Evolutionary conservation across 2,113 vertebrate species (phyloP).

Genomic region (Datnioides undecimradiatus): DNA sequence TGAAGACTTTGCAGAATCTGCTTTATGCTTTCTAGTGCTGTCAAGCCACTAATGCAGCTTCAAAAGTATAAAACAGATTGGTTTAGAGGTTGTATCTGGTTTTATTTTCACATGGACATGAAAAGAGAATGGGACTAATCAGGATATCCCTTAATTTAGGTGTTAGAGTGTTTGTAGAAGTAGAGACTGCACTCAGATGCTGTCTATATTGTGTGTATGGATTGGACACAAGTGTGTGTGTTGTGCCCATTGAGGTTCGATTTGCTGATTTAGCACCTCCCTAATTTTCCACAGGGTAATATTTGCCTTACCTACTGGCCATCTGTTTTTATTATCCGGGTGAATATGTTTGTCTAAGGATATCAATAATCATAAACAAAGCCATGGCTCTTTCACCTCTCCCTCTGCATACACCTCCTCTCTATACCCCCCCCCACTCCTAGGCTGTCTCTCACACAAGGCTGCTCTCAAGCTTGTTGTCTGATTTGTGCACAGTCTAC

Average conservation of each 20-base stretch:
- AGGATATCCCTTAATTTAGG: slow-evolving; percentile 21
- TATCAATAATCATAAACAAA: slow-evolving; percentile 99
- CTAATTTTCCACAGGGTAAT: slow-evolving; percentile 90
- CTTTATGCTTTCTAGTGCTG: slow-evolving; percentile 24
- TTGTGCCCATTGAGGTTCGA: slow-evolving; percentile 69
- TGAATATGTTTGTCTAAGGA: slow-evolving; percentile 97
- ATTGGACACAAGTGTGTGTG: slow-evolving; percentile 31
- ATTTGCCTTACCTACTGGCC: slow-evolving; percentile 91
- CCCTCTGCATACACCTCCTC: slow-evolving; percentile 75
- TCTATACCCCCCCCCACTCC: not conserved
- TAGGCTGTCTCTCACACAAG: slow-evolving; percentile 43
- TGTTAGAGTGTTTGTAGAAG: not conserved
- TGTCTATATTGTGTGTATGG: slow-evolving; percentile 47
- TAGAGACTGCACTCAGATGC: slow-evolving; percentile 4
- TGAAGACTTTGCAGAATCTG: slow-evolving; percentile 57
- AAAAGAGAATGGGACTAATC: slow-evolving; percentile 25
- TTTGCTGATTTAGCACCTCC: slow-evolving; percentile 91
- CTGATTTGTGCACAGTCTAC: slow-evolving; percentile 32
- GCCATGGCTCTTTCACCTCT: slow-evolving; percentile 77
- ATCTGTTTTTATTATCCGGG: slow-evolving; percentile 96
- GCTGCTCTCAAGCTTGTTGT: slow-evolving; percentile 17
- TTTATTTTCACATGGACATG: slow-evolving; percentile 14
- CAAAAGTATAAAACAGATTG: slow-evolving; percentile 40
- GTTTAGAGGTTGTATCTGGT: slow-evolving; percentile 43
- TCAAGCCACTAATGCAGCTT: slow-evolving; percentile 38